phyloP scores from a whole-genome alignment of 2,113 vertebrate genomes.

The Mesoclemmys tuberculata region DNA sequence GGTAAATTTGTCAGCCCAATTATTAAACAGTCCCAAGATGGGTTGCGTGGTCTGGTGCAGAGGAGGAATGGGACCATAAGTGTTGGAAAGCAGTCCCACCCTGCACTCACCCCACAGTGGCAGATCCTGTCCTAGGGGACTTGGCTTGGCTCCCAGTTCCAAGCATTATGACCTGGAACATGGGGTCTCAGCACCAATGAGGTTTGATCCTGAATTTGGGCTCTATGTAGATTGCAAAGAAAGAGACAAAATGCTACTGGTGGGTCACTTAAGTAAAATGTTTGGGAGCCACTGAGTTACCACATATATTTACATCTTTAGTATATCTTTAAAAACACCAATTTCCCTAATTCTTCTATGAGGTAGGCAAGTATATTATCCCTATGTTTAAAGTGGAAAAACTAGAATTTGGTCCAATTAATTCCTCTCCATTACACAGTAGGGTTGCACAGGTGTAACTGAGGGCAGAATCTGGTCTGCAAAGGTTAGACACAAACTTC shows the following conservation, averaged over 20 bases:
- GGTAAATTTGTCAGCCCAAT: background rate
- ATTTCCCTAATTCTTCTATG: background rate
- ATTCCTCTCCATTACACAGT: background rate
- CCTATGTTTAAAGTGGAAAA: background rate
- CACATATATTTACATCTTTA: no score
- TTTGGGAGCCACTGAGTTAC: no score
- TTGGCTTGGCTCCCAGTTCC: background rate
- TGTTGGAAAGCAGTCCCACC: background rate
- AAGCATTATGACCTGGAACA: no score
- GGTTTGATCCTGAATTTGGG: background rate
- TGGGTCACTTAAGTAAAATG: no score
- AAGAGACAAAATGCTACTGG: no score
- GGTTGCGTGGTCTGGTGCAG: background rate
- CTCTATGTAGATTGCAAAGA: no score
- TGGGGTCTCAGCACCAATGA: background rate
- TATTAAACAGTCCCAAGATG: background rate
- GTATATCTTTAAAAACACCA: background rate
- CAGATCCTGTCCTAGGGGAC: background rate
- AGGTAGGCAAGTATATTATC: background rate
- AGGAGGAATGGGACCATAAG: background rate
- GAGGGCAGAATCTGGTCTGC: background rate
- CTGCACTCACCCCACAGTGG: background rate
- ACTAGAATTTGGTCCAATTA: no score
- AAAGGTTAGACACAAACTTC: background rate
- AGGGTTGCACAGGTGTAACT: background rate